A percentile compares a stretch with the other conserved stretches of the same genome.
These are phyloP conservation scores for Crotophaga sulcirostris DNA, from an alignment of 2,113 vertebrate species.

Conservation along the genomic window DNA sequence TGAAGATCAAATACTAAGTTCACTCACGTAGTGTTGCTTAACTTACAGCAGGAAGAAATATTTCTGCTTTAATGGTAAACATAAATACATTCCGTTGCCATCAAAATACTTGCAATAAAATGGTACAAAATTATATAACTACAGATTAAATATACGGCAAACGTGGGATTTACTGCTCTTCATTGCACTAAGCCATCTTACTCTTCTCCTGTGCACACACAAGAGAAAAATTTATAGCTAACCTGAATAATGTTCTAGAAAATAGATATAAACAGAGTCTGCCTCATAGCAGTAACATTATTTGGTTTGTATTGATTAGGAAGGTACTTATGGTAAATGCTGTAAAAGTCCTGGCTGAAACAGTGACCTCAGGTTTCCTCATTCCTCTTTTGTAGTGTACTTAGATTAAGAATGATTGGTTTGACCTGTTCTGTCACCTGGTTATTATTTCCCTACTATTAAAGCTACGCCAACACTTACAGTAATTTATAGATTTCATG, in stretches of 20 bases:
- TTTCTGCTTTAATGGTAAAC: neutral
- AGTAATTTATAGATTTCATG: neutral
- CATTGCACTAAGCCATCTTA: neutral
- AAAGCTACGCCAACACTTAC: neutral
- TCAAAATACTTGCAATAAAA: neutral
- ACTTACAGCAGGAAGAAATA: neutral
- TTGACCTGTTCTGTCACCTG: neutral
- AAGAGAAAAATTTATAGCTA: neutral
- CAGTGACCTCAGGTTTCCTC: neutral
- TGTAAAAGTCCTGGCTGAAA: neutral
- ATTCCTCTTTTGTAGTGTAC: neutral
- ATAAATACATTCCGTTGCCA: neutral
- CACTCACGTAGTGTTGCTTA: neutral
- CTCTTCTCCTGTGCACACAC: neutral
- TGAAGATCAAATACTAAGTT: neutral
- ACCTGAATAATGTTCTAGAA: neutral
- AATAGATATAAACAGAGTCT: neutral
- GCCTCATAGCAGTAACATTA: neutral
- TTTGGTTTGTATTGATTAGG: neutral
- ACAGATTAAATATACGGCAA: neutral
- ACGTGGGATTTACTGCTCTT: neutral
- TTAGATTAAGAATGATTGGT: neutral
- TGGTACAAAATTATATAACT: neutral
- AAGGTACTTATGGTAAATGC: neutral
- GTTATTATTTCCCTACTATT: neutral